Base-by-base conservation (phyloP, 2,888 invertebrate genomes). In the Cantharis rufa region DNA sequence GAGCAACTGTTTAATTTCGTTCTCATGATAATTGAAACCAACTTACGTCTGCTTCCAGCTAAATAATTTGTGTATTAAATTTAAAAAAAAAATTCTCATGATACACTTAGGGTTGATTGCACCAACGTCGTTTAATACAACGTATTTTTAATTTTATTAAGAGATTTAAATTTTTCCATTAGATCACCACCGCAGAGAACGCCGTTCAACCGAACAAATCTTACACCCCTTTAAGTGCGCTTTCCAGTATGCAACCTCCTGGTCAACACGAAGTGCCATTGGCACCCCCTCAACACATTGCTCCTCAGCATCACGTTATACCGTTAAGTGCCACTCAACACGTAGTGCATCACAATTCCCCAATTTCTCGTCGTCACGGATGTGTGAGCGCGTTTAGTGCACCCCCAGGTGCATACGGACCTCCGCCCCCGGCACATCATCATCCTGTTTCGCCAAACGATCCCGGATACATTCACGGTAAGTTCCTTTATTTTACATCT, bases 191-290 rank as follows among this genome's bases (percentile, higher is more conserved):
- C n/a, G 68, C 63, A 7, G 79, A 79, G 13, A 77, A 9, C 28
- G 15, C 73, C 7, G 62, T 15, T 3, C 73, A 71, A 13, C 89
- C 90, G 24, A 88, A 85, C 88, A 93, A 93, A 85, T 92, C 95
- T 15, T 96, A 96, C 88, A 95, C 96, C 66, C 96, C 96, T 5
- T 90, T 96, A 80, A 93, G 94, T 75, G 96, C 96, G 15, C 89
- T 96, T 81, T 95, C 95, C 61, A 95, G 94, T 83, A 96, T 96
- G 96, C 92, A 95, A 88, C 96, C 96, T n/a, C 93, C 94, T 0
- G 94, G 93, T 21, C 91, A 89, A 82, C 89, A 86, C 11, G 83
- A 82, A 27, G 84, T 84, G 70, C 84, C 83, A 21, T 86, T 87
- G 83, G 84, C 87, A 78, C 85, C 86, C 78, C 86, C 88, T 80